Evolutionary conservation across 2,113 vertebrate species (phyloP).

Genomic region (Bambusicola thoracicus): DNA sequence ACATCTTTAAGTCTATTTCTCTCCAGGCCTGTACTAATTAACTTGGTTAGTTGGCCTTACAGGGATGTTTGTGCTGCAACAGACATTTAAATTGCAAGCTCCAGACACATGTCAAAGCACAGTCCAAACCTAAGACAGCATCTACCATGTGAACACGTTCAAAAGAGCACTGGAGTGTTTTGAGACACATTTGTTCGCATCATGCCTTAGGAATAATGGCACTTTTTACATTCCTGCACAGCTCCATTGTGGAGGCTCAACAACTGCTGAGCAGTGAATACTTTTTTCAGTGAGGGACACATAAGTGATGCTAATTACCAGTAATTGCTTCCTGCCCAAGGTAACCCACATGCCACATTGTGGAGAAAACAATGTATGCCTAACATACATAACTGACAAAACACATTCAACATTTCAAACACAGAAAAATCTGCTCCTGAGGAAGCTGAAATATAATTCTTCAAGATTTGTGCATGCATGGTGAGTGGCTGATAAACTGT

Average conservation of each 20-base stretch:
- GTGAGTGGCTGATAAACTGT: not conserved
- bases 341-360: not conserved
- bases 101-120: not conserved
- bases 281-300: not conserved
- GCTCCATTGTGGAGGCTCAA: not conserved
- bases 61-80: not conserved
- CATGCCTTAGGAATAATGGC: not conserved
- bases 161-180: not conserved
- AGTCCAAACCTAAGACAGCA: not conserved
- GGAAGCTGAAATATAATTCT: not conserved
- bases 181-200: not conserved
- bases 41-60: not conserved
- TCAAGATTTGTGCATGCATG: not conserved
- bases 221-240: not conserved
- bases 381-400: not conserved
- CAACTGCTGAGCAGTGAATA: not conserved
- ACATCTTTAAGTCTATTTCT: not conserved
- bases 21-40: not conserved
- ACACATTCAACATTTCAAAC: not conserved
- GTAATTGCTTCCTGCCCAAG: not conserved
- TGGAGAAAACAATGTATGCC: not conserved
- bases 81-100: not conserved
- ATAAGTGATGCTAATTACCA: not conserved
- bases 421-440: not conserved
- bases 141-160: not conserved